Evolutionary conservation across 2,797 vertebrate genomes (phyloP).

Genomic region (Steatocranus sp.): DNA sequence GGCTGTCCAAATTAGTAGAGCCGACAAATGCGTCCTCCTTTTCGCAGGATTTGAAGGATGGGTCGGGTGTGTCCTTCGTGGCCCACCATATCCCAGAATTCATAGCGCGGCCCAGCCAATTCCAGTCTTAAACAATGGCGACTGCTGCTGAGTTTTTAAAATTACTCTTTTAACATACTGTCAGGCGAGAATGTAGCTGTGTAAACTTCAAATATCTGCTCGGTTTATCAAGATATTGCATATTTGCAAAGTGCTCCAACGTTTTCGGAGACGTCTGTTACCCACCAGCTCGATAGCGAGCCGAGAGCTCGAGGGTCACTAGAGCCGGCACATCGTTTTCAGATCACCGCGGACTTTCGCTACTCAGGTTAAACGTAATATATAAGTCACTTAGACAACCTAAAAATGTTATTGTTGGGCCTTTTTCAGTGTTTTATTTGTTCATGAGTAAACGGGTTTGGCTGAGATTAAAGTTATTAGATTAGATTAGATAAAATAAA

Average conservation of each 20-base stretch:
- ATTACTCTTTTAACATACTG: rapidly evolving
- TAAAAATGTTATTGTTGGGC: too few relatives aligned
- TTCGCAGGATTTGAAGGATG: rapidly evolving
- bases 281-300: rapidly evolving
- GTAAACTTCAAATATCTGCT: neutral
- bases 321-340: rapidly evolving
- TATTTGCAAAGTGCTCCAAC: rapidly evolving
- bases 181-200: rapidly evolving
- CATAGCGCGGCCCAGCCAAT: rapidly evolving
- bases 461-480: too few relatives aligned
- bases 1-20: neutral
- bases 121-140: rapidly evolving
- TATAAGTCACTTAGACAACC: too few relatives aligned
- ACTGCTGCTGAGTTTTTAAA: rapidly evolving
- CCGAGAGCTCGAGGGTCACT: neutral
- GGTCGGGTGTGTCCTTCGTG: rapidly evolving
- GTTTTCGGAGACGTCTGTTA: rapidly evolving
- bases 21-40: neutral
- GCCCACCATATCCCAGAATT: rapidly evolving
- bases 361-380: rapidly evolving
- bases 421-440: rapidly evolving
- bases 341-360: rapidly evolving
- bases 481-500: too few relatives aligned
- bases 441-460: too few relatives aligned
- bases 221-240: rapidly evolving